Evolutionary conservation across 2,888 invertebrate genomes (phyloP), one percentile per base, ranked within the genome.

Genomic region (Ectropis crepuscularia): DNA sequence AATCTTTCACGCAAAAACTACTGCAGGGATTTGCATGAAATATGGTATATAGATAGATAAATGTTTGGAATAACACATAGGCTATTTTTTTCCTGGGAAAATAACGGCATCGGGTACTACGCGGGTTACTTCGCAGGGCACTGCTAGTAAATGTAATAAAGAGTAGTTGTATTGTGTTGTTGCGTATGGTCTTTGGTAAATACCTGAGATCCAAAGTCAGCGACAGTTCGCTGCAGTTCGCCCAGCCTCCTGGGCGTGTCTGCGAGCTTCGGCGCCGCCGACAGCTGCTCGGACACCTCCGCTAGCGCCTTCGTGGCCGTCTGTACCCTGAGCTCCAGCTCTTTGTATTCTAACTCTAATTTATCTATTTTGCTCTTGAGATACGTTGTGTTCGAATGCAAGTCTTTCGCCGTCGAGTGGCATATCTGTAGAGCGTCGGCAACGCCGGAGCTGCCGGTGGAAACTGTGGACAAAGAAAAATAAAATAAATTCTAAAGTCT

Each of bases 361-460:
- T 93, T 93, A 0, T 89, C 89, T 16, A 96, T 84, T 73, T 95
- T 93, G 53, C 82, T 83, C 72, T 93, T 94, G 57, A 96, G 90
- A 57, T 90, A 89, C 38, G 94, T 95, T 72, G 96, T 95, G 83
- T 96, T 96, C 68, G 94, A 94, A 66, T 94, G 93, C 48, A 96
- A 87, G 73, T 94, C 95, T 78, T 94, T 95, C 8, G 95, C 94
- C 6, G 95, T 92, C 9, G 96, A 95, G 80, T 96, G 96, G 83
- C 95, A 96, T 77, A 95, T 92, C 85, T 96, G 96, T 55, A 96
- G 82, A 2, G 94, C 95, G 80, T 96, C 96, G 55, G 95, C 95
- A 71, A 96, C 94, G 64, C 94, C 94, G 81, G 94, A 94, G 82
- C 94, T 96, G 78, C 95, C 95, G 65, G 95, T 95, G 85, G 94